These are phyloP conservation scores for Punctoribates punctum DNA, from an alignment of 2,888 invertebrate genomes.

Conservation along the genomic window DNA sequence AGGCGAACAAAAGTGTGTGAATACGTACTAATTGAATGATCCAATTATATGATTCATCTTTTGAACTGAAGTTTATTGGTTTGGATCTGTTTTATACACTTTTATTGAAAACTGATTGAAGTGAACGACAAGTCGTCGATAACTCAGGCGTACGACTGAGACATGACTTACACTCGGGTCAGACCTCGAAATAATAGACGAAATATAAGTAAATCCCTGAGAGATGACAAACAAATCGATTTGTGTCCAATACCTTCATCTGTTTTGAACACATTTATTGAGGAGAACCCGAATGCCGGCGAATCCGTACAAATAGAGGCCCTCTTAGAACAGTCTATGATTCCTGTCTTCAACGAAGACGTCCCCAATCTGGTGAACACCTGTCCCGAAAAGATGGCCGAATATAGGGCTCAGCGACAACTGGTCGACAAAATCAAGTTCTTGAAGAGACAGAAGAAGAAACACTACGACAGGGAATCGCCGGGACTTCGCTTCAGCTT, in stretches of 20 bases:
- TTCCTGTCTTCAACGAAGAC: neutral
- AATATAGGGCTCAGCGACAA: neutral
- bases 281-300: neutral
- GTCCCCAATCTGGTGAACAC: neutral
- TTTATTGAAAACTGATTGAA: too few relatives aligned
- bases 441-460: neutral
- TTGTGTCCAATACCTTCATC: neutral
- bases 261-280: neutral
- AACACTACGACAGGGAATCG: neutral
- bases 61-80: too few relatives aligned
- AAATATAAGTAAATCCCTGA: neutral
- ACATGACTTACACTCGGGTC: neutral
- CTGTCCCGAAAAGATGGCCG: neutral
- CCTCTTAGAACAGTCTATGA: neutral
- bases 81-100: too few relatives aligned
- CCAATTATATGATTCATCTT: too few relatives aligned
- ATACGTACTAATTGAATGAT: too few relatives aligned
- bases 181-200: neutral
- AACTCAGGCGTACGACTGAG: too few relatives aligned
- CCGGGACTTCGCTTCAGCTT: neutral
- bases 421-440: neutral
- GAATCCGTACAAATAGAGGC: neutral
- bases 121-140: too few relatives aligned
- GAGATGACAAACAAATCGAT: neutral
- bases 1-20: too few relatives aligned